A percentile compares a stretch with the other conserved stretches of the same genome.
Evolutionary conservation across 1,140 invertebrate species (phyloP).

Genomic region (Paralvinella palmiformis): DNA sequence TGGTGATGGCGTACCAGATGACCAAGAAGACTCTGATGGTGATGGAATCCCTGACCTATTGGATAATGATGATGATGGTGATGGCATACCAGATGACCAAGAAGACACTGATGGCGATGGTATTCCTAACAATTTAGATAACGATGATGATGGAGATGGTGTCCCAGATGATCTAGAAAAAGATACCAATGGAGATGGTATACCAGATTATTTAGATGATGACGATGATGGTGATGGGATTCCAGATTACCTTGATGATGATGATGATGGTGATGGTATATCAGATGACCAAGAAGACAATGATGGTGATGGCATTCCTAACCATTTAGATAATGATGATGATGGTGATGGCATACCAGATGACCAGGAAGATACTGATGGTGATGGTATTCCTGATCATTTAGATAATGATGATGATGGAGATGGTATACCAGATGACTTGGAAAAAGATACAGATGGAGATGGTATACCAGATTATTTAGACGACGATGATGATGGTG

Average conservation of each 20-base stretch:
- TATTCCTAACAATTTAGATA: constrained; percentile 39
- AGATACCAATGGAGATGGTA: constrained; percentile 35
- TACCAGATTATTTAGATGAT: constrained; percentile 29
- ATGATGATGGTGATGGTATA: constrained; percentile 22
- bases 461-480: constrained; percentile 33
- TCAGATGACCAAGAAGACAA: constrained; percentile 27
- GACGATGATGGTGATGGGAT: constrained; percentile 20
- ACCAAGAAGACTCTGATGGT: constrained; percentile 32
- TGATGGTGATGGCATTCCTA: constrained; percentile 35
- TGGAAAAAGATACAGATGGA: constrained; percentile 26
- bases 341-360: constrained; percentile 31
- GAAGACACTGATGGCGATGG: constrained; percentile 37
- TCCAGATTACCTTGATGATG: neutral
- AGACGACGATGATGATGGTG: constrained; percentile 32
- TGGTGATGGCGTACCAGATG: constrained; percentile 36
- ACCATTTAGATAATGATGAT: constrained; percentile 24
- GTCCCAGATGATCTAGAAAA: constrained; percentile 30
- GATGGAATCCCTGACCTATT: constrained; percentile 26
- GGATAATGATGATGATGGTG: constrained; percentile 33
- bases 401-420: constrained; percentile 25
- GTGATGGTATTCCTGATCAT: constrained; percentile 30
- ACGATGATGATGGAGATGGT: constrained; percentile 35
- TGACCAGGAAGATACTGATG: constrained; percentile 32
- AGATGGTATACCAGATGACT: constrained; percentile 22
- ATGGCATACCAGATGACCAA: constrained; percentile 33